These are phyloP conservation scores for Sarcoramphus papa DNA, from an alignment of 2,797 vertebrate species.

Conservation along the genomic window DNA sequence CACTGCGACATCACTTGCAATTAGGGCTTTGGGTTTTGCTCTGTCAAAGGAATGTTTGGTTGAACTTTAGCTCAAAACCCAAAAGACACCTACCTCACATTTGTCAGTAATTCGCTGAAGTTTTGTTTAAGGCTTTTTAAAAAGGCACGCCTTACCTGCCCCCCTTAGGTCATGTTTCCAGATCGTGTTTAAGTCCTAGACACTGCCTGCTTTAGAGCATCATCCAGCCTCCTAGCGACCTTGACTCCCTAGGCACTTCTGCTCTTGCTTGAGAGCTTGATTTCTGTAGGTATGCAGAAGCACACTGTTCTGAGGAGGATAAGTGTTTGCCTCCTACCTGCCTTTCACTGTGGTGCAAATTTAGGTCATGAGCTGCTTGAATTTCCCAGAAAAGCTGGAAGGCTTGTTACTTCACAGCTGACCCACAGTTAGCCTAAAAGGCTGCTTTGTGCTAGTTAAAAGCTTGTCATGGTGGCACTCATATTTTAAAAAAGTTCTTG, in stretches of 20 bases:
- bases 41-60: background rate
- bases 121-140: background rate
- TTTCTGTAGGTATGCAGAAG: background rate
- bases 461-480: background rate
- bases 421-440: background rate
- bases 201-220: background rate
- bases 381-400: background rate
- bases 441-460: background rate
- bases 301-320: background rate
- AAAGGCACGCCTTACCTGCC: rapidly evolving
- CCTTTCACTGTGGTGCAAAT: background rate
- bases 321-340: background rate
- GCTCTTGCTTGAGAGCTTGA: background rate
- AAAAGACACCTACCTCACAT: background rate
- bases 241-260: background rate
- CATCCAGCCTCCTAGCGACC: background rate
- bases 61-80: background rate
- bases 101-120: background rate
- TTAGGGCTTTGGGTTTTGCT: background rate
- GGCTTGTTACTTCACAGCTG: background rate
- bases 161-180: background rate
- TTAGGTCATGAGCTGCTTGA: background rate
- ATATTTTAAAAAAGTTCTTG: background rate
- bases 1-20: background rate
- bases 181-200: background rate